Evolutionary conservation across 1,140 invertebrate species (phyloP), one percentile per base, ranked within the genome.

Genomic region (Geopemphigus sp.): DNA sequence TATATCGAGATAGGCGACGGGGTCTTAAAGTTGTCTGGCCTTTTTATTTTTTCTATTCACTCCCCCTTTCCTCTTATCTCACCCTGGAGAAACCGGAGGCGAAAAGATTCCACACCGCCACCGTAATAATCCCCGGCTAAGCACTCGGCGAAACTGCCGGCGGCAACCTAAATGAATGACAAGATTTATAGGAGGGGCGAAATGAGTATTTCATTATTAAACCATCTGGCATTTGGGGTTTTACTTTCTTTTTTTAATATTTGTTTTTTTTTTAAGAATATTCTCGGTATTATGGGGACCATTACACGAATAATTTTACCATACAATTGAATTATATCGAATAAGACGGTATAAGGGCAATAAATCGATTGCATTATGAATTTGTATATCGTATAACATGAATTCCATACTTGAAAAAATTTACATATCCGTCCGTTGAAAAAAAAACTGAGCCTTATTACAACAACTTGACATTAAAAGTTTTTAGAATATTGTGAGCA

Each of bases 201-300:
- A 76, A 76, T 59, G 53, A 61, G 56, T 59, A 76, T 76, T 76
- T 76, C n/a, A 59, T 59, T 76, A 59, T 76, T 76, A 76, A 76
- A 76, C 54, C 73, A 59, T 76, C 54, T 76, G 73, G 56, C 73
- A 76, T 61, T 45, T 15, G 19, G 53, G 32, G 32, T 24, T 24
- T 74, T 74, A 57, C 6, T 45, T 57, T 59, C 11, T 50, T 50
- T 50, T 5, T 50, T 50, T 14, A 50, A 12, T 50, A 50, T 50
- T 63, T 29, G 24, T 61, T 61, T 63, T 73, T 57, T 57, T 57
- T 57, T 0, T 59, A 76, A 26, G 59, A 76, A 76, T 59, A 59
- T 57, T 17, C 56, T 26, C n/a, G 15, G 45, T 24, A 76, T 76
- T 76, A 57, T 10, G 1, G 22, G 6, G 5, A 2, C n/a, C 17